Base-by-base conservation (phyloP, 2,888 invertebrate species). In the Mythimna ferrago region DNA sequence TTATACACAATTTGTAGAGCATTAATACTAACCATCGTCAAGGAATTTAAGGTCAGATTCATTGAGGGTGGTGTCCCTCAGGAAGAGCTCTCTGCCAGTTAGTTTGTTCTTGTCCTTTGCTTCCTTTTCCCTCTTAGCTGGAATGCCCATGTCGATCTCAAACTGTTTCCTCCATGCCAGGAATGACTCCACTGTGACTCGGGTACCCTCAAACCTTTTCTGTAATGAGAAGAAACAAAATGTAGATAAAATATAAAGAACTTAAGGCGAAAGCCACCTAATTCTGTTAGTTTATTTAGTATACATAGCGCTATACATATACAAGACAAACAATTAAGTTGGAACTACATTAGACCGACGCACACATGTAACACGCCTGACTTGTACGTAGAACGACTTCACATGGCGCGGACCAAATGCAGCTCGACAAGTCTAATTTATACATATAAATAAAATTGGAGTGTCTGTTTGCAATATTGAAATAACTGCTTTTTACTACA, bases 41-140 rank as follows among this genome's bases (percentile, higher is more conserved):
- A 99, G 96, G 96, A 99, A 99, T 94, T 99, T 98, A 75, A 99
- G 97, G 96, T 99, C 99, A 6, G 99, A 99, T 89, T 99, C 99
- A 94, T 98, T 98, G 83, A 99, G 97, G 2, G 99, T 98, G 80
- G 98, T 98, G 93, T 99, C 99, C 71, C 97, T 97, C 93, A 99
- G 97, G 96, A 99, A 99, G 70, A 99, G 96, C 94, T 99, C 99
- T 91, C 97, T 97, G 21, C 99, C 99, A 0, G 99, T 99, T 56
- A 99, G 95, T 93, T 99, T 99, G 89, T 97, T 98, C 54, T 97
- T 97, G 77, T 98, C 98, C 79, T 97, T 97, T 44, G 97, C 97
- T 64, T 97, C 97, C 76, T 97, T 97, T 89, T 98, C 98, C 72
- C 97, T 96, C 89, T 97, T 97, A 7, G 97, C 97, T 0, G 97